phyloP scores from a whole-genome alignment of 2,113 vertebrate species.

The Synchiropus splendidus region DNA sequence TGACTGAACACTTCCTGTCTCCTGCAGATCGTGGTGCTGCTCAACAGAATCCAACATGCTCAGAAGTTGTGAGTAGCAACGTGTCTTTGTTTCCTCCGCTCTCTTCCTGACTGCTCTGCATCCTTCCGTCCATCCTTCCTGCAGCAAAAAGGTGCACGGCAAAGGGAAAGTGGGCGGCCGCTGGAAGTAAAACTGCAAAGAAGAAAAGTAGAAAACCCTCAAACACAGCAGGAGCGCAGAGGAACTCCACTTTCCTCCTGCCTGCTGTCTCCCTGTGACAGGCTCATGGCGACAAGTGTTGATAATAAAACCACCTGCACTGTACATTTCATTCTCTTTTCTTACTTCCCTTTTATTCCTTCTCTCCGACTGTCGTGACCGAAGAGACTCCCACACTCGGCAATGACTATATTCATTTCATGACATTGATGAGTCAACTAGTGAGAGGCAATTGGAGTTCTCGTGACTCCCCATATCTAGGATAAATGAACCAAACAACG shows the following conservation, averaged over 20 bases:
- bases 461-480: too few relatives aligned
- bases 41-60: constrained; percentile 72
- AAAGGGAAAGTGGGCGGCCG: constrained; percentile 71
- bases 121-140: not conserved
- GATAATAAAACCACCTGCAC: constrained; percentile 25
- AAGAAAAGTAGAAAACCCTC: not conserved
- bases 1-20: not conserved
- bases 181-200: constrained; percentile 58
- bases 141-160: constrained; percentile 67
- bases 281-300: constrained; percentile 8
- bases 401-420: too few relatives aligned
- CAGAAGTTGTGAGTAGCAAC: constrained; percentile 74
- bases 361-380: not conserved
- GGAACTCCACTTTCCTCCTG: not conserved
- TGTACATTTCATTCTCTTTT: too few relatives aligned
- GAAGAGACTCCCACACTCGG: too few relatives aligned
- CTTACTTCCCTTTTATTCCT: not conserved
- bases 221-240: not conserved
- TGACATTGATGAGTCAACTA: too few relatives aligned
- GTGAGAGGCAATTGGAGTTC: too few relatives aligned
- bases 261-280: constrained; percentile 6
- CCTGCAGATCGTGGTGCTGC: constrained; percentile 65
- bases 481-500: too few relatives aligned
- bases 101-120: too few relatives aligned
- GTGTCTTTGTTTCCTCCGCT: too few relatives aligned